Evolutionary conservation across 1,140 invertebrate species (phyloP).

Genomic region (Trachelipus rathkii): DNA sequence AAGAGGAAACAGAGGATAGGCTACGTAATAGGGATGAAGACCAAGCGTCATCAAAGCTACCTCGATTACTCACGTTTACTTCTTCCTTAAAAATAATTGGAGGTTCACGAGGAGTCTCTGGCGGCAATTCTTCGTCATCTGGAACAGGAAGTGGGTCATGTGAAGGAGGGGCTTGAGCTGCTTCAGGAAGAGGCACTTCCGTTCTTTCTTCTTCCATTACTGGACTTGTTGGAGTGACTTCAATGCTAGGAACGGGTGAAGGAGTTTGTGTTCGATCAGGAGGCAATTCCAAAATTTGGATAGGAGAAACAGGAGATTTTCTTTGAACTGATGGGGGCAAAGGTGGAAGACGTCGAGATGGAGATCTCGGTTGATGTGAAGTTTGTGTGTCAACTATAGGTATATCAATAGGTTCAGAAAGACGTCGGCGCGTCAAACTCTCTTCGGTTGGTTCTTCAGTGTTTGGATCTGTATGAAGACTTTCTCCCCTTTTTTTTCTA

Average conservation of each 20-base stretch:
- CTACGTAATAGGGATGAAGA: conserved; percentile 20
- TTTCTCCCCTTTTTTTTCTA: conserved; percentile 21
- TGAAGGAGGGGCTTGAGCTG: conserved; percentile 14
- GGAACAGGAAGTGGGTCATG: conserved; percentile 14
- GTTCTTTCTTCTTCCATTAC: conserved; percentile 19
- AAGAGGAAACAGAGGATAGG: conserved; percentile 20
- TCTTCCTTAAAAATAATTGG: conserved; percentile 75
- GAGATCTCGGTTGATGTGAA: background rate
- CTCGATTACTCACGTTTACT: conserved; percentile 60
- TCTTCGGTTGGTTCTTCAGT: background rate
- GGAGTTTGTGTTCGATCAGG: background rate
- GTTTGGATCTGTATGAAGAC: background rate
- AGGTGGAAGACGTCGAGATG: background rate
- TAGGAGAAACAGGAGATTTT: background rate
- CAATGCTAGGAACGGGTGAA: background rate
- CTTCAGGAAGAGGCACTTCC: conserved; percentile 30
- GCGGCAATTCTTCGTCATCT: conserved; percentile 63
- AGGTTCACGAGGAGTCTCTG: conserved; percentile 68
- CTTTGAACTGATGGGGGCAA: background rate
- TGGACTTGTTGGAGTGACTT: background rate
- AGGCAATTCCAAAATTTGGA: background rate
- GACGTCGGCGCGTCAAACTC: background rate
- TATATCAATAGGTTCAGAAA: conserved; percentile 18
- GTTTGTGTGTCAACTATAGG: background rate
- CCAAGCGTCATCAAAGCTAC: conserved; percentile 5